These are phyloP conservation scores for Tetrax tetrax DNA, from an alignment of 2,113 vertebrate species.

Conservation along the genomic window DNA sequence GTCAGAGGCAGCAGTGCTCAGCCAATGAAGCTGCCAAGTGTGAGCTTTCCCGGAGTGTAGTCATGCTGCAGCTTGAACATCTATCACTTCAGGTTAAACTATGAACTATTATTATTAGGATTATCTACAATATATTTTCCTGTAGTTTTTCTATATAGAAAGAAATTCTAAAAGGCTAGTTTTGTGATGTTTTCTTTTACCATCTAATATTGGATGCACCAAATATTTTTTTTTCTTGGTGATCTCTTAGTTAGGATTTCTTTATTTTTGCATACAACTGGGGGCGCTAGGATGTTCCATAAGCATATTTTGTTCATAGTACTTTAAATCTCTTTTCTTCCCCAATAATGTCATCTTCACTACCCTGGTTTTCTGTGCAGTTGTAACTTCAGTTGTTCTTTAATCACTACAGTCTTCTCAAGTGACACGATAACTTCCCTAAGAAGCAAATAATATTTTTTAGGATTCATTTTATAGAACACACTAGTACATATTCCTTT, in stretches of 20 bases:
- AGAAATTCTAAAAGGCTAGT: background rate
- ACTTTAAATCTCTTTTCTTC: background rate
- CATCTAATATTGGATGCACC: background rate
- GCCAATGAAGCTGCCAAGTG: background rate
- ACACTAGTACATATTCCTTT: background rate
- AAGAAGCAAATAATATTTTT: background rate
- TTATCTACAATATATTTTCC: background rate
- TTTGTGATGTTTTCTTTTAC: background rate
- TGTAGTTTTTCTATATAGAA: background rate
- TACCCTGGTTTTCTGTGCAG: background rate
- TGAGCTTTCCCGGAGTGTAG: constrained; percentile 30
- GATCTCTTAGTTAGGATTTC: background rate
- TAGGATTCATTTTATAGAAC: background rate
- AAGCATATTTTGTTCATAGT: background rate
- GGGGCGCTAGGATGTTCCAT: background rate
- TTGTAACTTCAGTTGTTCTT: background rate
- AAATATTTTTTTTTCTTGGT: background rate
- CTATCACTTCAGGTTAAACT: background rate
- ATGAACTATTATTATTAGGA: background rate
- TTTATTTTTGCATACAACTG: background rate
- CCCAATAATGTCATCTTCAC: background rate
- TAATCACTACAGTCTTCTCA: background rate
- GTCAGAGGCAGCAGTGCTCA: constrained; percentile 11
- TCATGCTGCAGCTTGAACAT: constrained; percentile 37
- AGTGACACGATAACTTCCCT: background rate